phyloP scores from a whole-genome alignment of 37 sponge, comb jelly and placozoan genomes.

The Bolinopsis microptera region DNA sequence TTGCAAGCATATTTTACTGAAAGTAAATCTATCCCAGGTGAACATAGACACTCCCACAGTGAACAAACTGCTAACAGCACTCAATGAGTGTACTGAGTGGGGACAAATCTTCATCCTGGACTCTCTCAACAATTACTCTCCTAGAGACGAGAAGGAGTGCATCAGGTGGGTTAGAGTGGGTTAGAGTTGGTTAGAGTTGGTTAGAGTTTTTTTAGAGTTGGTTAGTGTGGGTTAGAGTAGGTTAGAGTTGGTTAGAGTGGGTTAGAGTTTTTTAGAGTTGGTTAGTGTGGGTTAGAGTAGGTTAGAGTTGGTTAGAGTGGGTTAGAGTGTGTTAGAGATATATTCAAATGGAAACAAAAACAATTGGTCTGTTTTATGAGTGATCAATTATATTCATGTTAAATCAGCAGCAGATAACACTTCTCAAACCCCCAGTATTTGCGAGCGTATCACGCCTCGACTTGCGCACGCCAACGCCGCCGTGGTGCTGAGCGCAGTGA shows the following conservation, averaged over 20 bases:
- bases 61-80: slow-evolving; percentile 97
- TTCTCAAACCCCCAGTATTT: slow-evolving; percentile 80
- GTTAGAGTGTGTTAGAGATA: background rate
- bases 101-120: slow-evolving; percentile 99
- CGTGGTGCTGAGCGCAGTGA: slow-evolving; percentile 96
- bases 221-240: slow-evolving; percentile 13
- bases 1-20: too few species aligned
- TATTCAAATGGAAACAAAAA: background rate
- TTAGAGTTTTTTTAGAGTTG: background rate
- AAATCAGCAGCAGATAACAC: too few species aligned
- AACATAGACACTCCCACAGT: slow-evolving; percentile 88
- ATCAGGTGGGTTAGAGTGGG: slow-evolving; percentile 72
- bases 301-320: background rate
- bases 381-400: too few species aligned
- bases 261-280: background rate
- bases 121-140: slow-evolving; percentile 80
- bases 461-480: slow-evolving; percentile 98
- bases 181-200: background rate
- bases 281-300: background rate
- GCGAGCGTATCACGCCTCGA: slow-evolving; percentile 95
- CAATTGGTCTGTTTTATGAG: background rate
- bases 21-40: slow-evolving; percentile 63
- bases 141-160: slow-evolving; percentile 84
- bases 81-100: slow-evolving; percentile 99
- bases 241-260: slow-evolving; percentile 7